Base-by-base conservation (phyloP, 64 coral and sea anemone species). In the Exaiptasia diaphana region DNA sequence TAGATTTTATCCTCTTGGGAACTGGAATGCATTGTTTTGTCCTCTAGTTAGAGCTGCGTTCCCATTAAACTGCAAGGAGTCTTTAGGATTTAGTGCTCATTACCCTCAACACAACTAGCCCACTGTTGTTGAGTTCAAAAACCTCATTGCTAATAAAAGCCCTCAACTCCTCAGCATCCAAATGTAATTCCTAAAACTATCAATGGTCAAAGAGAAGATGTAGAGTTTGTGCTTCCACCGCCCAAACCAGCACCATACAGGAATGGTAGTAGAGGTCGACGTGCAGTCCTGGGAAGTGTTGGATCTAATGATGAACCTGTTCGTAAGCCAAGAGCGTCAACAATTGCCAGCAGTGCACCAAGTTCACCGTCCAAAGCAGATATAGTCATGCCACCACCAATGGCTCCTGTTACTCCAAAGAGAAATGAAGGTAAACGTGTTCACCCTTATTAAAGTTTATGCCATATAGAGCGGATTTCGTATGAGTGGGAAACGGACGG, bases 201-300 rank as follows among this genome's bases (percentile, higher is more conserved):
- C 18, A 65, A 65, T 15, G 15, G 15, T 27, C 30, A 65, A 15
- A 65, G 12, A 13, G 38, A 65, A 32, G 71, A 87, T 36, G 31
- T 71, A 8, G 91, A 94, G 4, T 94, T 87, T 55, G 85, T 89
- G 3, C 74, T 94, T 20, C 80, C 73, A 2, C 86, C 91, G 1
- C 91, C 91, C 1, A 94, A 94, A 64, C 64, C 73, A 17, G 26
- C 76, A 2, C 91, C 91, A 30, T 76, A 77, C 74, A 73, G 28
- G 18, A 69, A 61, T 36, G 49, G 55, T 27, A 82, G 54, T 23
- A 62, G 76, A 12, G 80, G 39, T 7, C 61, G 65, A n/a, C 54
- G 59, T 15, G 68, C 60, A 48, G 12, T 46, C 14, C 37, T 76
- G 15, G 68, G 81, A 9, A 57, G 56, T 37, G 37, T 30, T 18